Percentiles rank a stretch among this genome's conserved stretches.
These are phyloP conservation scores for Nemapogon koenigi DNA, from an alignment of 2,888 invertebrate species.

Conservation along the genomic window DNA sequence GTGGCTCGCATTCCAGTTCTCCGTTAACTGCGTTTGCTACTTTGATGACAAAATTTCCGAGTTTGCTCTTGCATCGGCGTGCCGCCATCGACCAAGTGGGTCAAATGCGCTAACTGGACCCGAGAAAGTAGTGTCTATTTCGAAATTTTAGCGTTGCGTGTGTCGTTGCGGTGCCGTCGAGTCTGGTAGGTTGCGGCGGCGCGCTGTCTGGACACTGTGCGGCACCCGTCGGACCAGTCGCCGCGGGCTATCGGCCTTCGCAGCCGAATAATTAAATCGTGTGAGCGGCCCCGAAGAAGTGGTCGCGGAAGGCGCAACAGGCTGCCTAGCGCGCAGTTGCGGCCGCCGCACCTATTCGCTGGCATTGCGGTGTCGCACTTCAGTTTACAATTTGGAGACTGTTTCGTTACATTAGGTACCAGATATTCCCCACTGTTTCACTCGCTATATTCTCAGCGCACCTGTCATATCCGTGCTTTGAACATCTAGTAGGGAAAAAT, in stretches of 20 bases:
- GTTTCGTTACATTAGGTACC: no score
- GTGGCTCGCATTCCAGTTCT: no score
- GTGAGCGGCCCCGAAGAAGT: slow-evolving; percentile 52
- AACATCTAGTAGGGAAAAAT: no score
- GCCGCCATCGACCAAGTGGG: no score
- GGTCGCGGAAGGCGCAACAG: slow-evolving; percentile 55
- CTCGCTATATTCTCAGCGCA: no score
- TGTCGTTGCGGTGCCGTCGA: slow-evolving; percentile 56
- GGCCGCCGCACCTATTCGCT: no score
- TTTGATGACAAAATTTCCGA: no score
- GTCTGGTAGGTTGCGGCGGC: slow-evolving; percentile 59
- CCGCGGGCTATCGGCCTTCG: slow-evolving; percentile 63
- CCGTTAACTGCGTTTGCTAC: no score
- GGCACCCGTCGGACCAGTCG: slow-evolving; percentile 62
- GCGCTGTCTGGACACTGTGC: slow-evolving; percentile 60
- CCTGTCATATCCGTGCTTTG: no score
- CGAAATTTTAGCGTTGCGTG: slow-evolving; percentile 57
- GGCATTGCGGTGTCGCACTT: background rate
- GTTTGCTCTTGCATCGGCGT: no score
- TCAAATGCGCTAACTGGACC: slow-evolving; percentile 47
- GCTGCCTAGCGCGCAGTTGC: slow-evolving; percentile 61
- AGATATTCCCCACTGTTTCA: no score
- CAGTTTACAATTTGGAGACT: no score
- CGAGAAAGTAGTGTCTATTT: slow-evolving; percentile 59
- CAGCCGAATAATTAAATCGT: slow-evolving; percentile 58